Evolutionary conservation across 1,140 invertebrate genomes (phyloP), one percentile per base, ranked within the genome.

Genomic region (Orchestia grillus): DNA sequence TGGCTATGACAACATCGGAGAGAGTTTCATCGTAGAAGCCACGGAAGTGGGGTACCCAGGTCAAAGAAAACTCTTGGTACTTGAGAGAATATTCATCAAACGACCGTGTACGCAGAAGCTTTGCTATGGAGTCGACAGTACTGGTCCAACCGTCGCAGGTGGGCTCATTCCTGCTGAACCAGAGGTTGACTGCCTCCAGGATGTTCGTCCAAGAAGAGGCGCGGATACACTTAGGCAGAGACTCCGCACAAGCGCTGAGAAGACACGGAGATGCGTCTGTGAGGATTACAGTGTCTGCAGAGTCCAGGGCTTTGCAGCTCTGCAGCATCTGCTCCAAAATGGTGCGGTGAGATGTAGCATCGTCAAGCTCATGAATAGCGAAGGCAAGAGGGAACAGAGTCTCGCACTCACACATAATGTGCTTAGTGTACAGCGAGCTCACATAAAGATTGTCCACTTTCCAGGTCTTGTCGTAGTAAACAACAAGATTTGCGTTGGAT

Each of bases 381-480:
- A 94, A 94, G 3, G 92, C 92, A 45, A 94, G 92, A 47, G 92
- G 92, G 44, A 94, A 94, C 19, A 94, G 36, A 40, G 92, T 94
- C 92, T 94, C 92, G 41, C 41, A 94, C 44, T 94, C 92, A n/a
- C 92, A 94, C 92, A 94, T 94, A 44, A 94, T 94, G 92, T 94
- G 92, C 44, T 94, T 94, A 19, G 92, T 94, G 92, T 94, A 94
- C 43, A 94, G 44, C 40, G 92, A 94, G 44, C 43, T 45, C 36
- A 94, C 92, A 44, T 94, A 94, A 16, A 94, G 44, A 44, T 94
- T 94, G 92, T 94, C 92, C 1, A 94, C 43, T 44, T 45, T 94
- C 92, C 92, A 94, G 41, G 92, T 94, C 41, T 94, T 94, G 44
- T 94, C 92, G 41, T 94, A 94, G 44, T 94, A 94, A 45, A 94